Evolutionary conservation across 2,888 invertebrate species (phyloP).

Genomic region (Trileptium ribeirensis): DNA sequence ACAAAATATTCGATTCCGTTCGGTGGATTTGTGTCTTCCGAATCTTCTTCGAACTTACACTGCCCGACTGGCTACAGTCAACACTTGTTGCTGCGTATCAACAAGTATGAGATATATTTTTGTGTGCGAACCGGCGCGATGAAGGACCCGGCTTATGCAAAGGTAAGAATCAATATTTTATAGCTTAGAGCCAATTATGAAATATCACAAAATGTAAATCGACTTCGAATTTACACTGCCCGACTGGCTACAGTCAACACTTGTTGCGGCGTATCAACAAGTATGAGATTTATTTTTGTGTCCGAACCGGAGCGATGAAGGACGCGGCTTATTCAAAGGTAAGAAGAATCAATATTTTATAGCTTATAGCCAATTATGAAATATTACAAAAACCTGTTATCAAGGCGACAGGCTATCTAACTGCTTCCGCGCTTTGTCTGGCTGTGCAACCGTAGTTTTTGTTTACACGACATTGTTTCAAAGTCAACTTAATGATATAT

Average conservation of each 20-base stretch:
- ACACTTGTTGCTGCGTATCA: neutral
- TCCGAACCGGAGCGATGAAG: neutral
- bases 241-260: conserved; percentile 12
- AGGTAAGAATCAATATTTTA: neutral
- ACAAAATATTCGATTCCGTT: neutral
- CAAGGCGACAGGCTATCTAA: no score
- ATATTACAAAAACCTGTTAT: no score
- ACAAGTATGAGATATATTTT: neutral
- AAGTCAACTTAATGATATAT: no score
- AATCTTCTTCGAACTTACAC: neutral
- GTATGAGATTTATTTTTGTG: conserved; percentile 12
- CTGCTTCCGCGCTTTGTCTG: no score
- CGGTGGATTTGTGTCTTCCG: neutral
- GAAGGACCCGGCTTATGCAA: neutral
- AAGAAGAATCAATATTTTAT: no score
- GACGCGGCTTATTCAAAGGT: neutral
- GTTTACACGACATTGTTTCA: no score
- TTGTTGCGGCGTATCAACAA: neutral
- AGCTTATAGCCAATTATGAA: no score
- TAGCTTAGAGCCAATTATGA: no score
- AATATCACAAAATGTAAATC: no score
- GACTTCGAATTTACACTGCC: neutral
- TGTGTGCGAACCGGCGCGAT: conserved; percentile 8
- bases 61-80: conserved; percentile 16
- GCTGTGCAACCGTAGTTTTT: no score